A percentile compares a stretch with the other conserved stretches of the same genome.
These are phyloP conservation scores for Pogonognathellus flavescens DNA, from an alignment of 1,140 invertebrate species.

Conservation along the genomic window DNA sequence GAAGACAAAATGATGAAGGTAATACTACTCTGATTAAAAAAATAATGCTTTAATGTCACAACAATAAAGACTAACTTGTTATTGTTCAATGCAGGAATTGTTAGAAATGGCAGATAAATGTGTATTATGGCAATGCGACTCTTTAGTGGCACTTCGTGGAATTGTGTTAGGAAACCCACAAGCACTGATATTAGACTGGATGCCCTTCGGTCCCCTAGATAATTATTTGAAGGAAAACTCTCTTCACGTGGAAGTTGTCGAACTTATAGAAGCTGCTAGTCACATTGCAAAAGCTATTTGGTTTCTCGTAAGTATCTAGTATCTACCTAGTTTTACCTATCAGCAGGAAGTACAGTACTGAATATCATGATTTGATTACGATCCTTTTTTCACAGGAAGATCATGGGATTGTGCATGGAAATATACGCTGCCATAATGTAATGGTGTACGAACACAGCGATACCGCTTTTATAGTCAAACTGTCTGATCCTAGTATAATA, in stretches of 20 bases:
- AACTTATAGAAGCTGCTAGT: slow-evolving; percentile 78
- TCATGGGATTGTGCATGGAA: slow-evolving; percentile 85
- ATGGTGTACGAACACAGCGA: slow-evolving; percentile 79
- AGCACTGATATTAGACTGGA: slow-evolving; percentile 85
- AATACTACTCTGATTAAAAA: slow-evolving; percentile 57
- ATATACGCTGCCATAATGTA: slow-evolving; percentile 86
- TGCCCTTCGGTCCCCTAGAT: slow-evolving; percentile 83
- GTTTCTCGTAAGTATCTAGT: slow-evolving; percentile 62
- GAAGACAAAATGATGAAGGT: slow-evolving; percentile 74
- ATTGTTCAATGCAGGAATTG: slow-evolving; percentile 75
- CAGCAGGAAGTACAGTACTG: neutral
- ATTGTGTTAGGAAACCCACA: slow-evolving; percentile 81
- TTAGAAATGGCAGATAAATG: slow-evolving; percentile 81
- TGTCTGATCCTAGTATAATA: slow-evolving; percentile 83
- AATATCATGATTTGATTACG: neutral
- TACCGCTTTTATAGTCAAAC: slow-evolving; percentile 81
- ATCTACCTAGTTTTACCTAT: neutral
- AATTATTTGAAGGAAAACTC: slow-evolving; percentile 72
- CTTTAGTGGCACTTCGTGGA: slow-evolving; percentile 81
- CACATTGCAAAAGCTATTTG: slow-evolving; percentile 66
- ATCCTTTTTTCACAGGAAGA: slow-evolving; percentile 74
- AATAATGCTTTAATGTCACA: no score
- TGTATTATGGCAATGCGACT: slow-evolving; percentile 80
- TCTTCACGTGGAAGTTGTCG: slow-evolving; percentile 75
- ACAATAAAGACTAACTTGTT: neutral